Conservation (phyloP, 2,113 vertebrate genomes). For the Lasiurus cinereus region DNA sequence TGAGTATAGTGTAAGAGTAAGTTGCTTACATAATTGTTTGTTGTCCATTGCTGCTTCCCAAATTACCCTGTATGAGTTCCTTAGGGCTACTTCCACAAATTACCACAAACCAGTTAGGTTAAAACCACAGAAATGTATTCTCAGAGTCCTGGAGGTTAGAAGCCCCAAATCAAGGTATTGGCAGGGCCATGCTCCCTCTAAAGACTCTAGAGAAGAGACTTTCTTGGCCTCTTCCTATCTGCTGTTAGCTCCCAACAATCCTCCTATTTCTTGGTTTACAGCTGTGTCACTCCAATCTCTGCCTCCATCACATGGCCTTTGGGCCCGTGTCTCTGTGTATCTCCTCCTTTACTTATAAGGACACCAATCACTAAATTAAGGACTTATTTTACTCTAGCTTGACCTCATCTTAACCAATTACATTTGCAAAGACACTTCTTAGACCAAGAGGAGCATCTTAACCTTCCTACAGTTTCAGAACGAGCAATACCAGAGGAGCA, state of each 20-base stretch:
- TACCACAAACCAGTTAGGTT: background rate
- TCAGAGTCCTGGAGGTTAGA: background rate
- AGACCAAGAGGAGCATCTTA: background rate
- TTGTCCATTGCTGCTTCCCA: background rate
- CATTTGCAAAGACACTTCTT: background rate
- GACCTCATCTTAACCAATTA: background rate
- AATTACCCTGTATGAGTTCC: background rate
- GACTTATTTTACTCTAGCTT: background rate
- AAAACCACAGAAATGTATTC: background rate
- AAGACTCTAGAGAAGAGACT: background rate
- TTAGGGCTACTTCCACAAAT: background rate
- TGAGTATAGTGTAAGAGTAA: background rate
- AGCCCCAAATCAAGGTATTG: background rate
- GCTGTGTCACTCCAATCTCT: background rate
- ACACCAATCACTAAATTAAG: background rate
- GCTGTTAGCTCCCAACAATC: background rate
- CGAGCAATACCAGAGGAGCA: background rate
- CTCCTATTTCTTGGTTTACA: background rate
- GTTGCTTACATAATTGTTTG: background rate
- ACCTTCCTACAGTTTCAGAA: background rate
- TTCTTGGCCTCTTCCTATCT: background rate
- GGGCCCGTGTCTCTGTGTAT: background rate
- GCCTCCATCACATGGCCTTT: background rate
- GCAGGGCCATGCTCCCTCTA: background rate
- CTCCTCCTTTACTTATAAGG: background rate